Base-by-base conservation (phyloP, 2,888 invertebrate genomes). In the Globia sparganii region DNA sequence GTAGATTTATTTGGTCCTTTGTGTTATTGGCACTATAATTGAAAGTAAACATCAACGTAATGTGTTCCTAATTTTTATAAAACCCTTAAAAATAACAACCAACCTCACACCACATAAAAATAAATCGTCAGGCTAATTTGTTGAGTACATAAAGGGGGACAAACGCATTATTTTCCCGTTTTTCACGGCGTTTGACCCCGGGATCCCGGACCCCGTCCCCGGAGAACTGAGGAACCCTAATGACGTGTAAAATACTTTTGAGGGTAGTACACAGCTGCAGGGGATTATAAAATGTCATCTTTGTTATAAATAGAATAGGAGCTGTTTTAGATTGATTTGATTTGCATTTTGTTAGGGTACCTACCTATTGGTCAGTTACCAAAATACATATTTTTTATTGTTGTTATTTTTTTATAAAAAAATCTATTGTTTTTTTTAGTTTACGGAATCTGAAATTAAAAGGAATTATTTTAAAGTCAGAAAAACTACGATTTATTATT, bases 161-260 rank as follows among this genome's bases (percentile, higher is more conserved):
- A 79, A 86, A 91, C 90, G 89, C 90, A 93, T 94, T 93, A 94
- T 93, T 94, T 94, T 93, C 92, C 92, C 92, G 91, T 93, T 94
- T 95, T 95, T 94, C 94, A 93, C 94, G 93, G 92, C 89, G 91
- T 93, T 93, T 94, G 94, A 94, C 93, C 94, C 91, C 90, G 77
- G 94, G 93, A 93, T 92, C 94, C 90, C 78, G 94, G 93, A 93
- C 93, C 94, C 91, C 90, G 80, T 74, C 75, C 85, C 84, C 79
- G 84, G 68, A 85, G 82, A 81, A 49, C 88, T 87, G 85, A 86
- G 87, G 88, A 89, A 89, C 91, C 89, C 91, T 95, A 95, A 95
- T 94, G 94, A 94, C 91, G 93, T 95, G 94, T 94, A 93, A 95
- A 95, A 92, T 93, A 94, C 91, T 91, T 83, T 85, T 86, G 83